Conservation (phyloP, 2,113 vertebrate genomes). For the Eolophus roseicapilla region DNA sequence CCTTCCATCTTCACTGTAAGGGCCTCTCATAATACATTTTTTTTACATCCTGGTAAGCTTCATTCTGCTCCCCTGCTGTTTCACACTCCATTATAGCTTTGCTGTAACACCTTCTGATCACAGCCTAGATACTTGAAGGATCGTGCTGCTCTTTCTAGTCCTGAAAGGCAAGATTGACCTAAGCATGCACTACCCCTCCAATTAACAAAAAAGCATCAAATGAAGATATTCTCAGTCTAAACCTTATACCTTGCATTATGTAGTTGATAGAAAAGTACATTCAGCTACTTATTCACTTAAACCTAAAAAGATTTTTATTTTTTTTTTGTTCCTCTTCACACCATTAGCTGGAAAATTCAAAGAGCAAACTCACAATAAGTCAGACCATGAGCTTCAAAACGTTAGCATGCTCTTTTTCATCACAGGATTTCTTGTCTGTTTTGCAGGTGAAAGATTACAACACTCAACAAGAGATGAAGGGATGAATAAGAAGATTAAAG, state of each 20-base stretch:
- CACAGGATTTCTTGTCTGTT: background rate
- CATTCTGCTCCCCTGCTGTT: background rate
- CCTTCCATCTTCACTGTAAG: conserved; percentile 40
- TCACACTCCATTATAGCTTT: background rate
- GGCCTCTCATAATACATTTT: background rate
- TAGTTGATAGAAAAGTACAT: conserved; percentile 13
- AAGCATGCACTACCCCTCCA: background rate
- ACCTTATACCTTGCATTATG: background rate
- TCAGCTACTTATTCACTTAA: background rate
- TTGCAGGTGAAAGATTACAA: conserved; percentile 3
- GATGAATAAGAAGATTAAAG: conserved; percentile 2
- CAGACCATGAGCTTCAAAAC: background rate
- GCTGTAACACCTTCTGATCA: background rate
- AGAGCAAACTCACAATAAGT: background rate
- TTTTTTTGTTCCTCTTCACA: background rate
- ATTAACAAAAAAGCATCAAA: conserved; percentile 17
- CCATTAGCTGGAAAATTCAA: conserved; percentile 20
- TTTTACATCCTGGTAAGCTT: background rate
- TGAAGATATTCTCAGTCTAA: background rate
- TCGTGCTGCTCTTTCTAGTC: background rate
- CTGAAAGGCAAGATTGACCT: conserved; percentile 16
- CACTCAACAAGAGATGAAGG: background rate
- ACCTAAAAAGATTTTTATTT: background rate
- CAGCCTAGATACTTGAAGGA: background rate
- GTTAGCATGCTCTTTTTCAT: background rate